These are phyloP conservation scores for Lasaia peninsularis DNA, from an alignment of 1,140 invertebrate genomes.

Conservation along the genomic window DNA sequence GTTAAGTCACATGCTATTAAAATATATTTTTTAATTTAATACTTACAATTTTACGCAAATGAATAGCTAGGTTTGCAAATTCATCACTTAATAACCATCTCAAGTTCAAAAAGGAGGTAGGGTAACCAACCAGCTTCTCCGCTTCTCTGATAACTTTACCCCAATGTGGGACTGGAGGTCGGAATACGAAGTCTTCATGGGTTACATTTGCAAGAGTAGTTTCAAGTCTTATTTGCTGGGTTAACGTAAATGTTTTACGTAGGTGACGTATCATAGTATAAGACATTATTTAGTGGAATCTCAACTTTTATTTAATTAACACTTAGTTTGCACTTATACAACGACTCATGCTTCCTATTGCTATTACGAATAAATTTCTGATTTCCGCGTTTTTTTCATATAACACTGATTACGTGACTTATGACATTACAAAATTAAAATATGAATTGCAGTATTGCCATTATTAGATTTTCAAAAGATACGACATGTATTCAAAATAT, in stretches of 20 bases:
- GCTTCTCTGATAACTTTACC: slow-evolving; percentile 83
- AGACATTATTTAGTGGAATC: slow-evolving; percentile 40
- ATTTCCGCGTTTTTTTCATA: too few species aligned
- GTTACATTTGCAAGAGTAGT: slow-evolving; percentile 62
- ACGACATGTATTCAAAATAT: too few species aligned
- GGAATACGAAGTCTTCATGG: slow-evolving; percentile 60
- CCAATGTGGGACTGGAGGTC: slow-evolving; percentile 61
- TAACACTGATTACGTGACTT: too few species aligned
- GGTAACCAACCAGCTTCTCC: slow-evolving; percentile 95
- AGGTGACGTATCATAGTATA: slow-evolving; percentile 57
- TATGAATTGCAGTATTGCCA: too few species aligned
- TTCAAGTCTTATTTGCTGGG: slow-evolving; percentile 49
- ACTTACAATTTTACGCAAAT: slow-evolving; percentile 89
- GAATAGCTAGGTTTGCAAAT: slow-evolving; percentile 91
- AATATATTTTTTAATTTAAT: slow-evolving; percentile 14
- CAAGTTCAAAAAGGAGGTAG: slow-evolving; percentile 92
- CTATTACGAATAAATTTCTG: neutral
- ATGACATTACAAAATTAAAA: too few species aligned
- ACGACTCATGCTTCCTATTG: slow-evolving; percentile 19
- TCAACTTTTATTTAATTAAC: slow-evolving; percentile 21
- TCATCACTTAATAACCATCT: slow-evolving; percentile 93
- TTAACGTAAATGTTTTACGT: slow-evolving; percentile 45
- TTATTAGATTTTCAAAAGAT: too few species aligned
- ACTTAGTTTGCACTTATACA: slow-evolving; percentile 26
- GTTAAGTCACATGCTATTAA: neutral